Base-by-base conservation (phyloP, 2,888 invertebrate species). In the Hyalella azteca region DNA sequence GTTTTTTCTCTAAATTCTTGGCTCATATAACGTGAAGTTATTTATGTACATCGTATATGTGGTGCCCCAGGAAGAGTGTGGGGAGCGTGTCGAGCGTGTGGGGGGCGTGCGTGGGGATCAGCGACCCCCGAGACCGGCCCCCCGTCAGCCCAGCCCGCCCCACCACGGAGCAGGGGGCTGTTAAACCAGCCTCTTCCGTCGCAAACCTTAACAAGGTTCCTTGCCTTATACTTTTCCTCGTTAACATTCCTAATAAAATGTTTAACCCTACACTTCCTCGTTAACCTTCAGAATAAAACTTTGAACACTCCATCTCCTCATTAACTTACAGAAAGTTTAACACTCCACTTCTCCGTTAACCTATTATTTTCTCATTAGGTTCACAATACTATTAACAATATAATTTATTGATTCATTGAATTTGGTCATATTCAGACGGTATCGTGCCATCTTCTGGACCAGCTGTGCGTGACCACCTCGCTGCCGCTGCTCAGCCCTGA, bases 381-480 rank as follows among this genome's bases (percentile, higher is more conserved):
- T n/a, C n/a, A n/a, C n/a, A n/a, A n/a, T n/a, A n/a, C n/a, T n/a
- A n/a, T n/a, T n/a, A n/a, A n/a, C n/a, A n/a, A n/a, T n/a, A n/a
- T n/a, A n/a, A n/a, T 48, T 48, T 19, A 48, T 19, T 15, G 48
- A 19, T 48, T 48, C 13, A 15, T 78, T 3, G 22, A 32, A 2
- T 41, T 36, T n/a, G n/a, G n/a, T n/a, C n/a, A n/a, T n/a, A n/a
- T n/a, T 15, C 81, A 84, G 84, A 79, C 81, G 9, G 84, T 84
- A 48, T 84, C 84, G 48, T 84, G 84, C 40, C 84, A 84, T 76
- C 73, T 84, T 22, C 78, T 84, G 81, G 84, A 84, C 77, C 82
- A 84, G 60, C 78, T 84, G 81, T 84, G 81, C 78, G 84, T 84
- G 49, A 81, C 84, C 45, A 84, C 84, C 2, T 84, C 84, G n/a